Evolutionary conservation across 1,140 invertebrate genomes (phyloP).

Genomic region (Zaprionus ornatus): DNA sequence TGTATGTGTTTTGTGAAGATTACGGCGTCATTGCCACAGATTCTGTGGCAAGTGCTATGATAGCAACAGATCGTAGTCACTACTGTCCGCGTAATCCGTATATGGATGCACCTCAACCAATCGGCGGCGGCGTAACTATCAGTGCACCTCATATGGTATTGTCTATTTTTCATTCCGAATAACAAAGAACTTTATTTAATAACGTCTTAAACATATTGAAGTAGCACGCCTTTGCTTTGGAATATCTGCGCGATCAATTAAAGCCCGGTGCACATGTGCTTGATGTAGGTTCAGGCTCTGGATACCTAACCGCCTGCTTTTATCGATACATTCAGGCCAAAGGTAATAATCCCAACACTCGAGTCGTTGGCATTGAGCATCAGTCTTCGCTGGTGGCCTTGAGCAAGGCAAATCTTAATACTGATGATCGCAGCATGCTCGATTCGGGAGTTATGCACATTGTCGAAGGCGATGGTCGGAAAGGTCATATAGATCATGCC

Average conservation of each 20-base stretch:
- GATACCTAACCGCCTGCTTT: constrained; percentile 98
- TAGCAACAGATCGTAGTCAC: constrained; percentile 92
- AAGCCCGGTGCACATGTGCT: constrained; percentile 91
- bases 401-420: constrained; percentile 91
- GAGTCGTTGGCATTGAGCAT: constrained; percentile 95
- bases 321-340: constrained; percentile 84
- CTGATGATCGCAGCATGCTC: constrained; percentile 89
- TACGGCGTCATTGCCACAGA: constrained; percentile 93
- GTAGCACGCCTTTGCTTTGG: constrained; percentile 96
- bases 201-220: background rate
- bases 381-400: constrained; percentile 92
- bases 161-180: background rate
- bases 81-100: constrained; percentile 88
- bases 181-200: background rate
- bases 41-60: constrained; percentile 93
- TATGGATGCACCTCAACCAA: constrained; percentile 94
- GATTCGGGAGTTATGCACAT: constrained; percentile 88
- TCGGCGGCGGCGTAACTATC: constrained; percentile 96
- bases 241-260: constrained; percentile 93
- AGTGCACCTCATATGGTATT: constrained; percentile 98
- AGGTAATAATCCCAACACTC: constrained; percentile 87
- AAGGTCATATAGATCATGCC: constrained; percentile 88
- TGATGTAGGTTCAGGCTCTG: constrained; percentile 98
- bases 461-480: constrained; percentile 92
- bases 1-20: constrained; percentile 85